phyloP scores from a whole-genome alignment of 1,140 invertebrate genomes.

The Plectrocnemia conspersa region DNA sequence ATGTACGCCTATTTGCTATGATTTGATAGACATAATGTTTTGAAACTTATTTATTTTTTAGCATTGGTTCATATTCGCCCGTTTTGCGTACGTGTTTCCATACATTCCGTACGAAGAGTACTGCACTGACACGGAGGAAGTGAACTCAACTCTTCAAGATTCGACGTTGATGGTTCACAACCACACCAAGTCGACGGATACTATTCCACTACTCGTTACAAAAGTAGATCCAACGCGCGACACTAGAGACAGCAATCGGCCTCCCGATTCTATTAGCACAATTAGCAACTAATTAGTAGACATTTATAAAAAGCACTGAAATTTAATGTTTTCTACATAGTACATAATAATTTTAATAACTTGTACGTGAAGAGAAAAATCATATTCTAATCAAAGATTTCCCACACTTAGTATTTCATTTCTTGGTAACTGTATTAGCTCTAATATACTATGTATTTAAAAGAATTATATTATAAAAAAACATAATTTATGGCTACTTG shows the following conservation, averaged over 20 bases:
- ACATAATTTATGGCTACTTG: too few relatives aligned
- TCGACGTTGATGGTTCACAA: slow-evolving; percentile 8
- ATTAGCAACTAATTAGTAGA: slow-evolving; percentile 23
- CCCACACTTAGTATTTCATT: too few relatives aligned
- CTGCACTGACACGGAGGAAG: slow-evolving; percentile 16
- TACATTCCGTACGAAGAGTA: slow-evolving; percentile 31
- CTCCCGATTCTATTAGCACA: slow-evolving; percentile 27
- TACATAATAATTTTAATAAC: neutral
- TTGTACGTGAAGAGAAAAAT: too few relatives aligned
- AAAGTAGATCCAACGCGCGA: slow-evolving; percentile 22
- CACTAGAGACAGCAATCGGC: slow-evolving; percentile 15
- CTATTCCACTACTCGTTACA: slow-evolving; percentile 29
- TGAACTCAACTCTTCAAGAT: slow-evolving; percentile 12
- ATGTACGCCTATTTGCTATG: neutral
- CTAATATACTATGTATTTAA: too few relatives aligned
- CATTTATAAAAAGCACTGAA: neutral
- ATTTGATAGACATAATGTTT: neutral
- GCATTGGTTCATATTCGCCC: slow-evolving; percentile 28
- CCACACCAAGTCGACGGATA: slow-evolving; percentile 25
- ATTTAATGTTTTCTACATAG: neutral
- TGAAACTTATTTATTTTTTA: slow-evolving; percentile 16
- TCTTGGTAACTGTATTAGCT: too few relatives aligned
- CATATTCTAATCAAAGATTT: too few relatives aligned
- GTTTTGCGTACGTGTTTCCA: slow-evolving; percentile 27
- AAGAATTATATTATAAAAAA: too few relatives aligned